Evolutionary conservation across 2,113 vertebrate species (phyloP), one percentile per base, ranked within the genome.

Genomic region (Perca flavescens): DNA sequence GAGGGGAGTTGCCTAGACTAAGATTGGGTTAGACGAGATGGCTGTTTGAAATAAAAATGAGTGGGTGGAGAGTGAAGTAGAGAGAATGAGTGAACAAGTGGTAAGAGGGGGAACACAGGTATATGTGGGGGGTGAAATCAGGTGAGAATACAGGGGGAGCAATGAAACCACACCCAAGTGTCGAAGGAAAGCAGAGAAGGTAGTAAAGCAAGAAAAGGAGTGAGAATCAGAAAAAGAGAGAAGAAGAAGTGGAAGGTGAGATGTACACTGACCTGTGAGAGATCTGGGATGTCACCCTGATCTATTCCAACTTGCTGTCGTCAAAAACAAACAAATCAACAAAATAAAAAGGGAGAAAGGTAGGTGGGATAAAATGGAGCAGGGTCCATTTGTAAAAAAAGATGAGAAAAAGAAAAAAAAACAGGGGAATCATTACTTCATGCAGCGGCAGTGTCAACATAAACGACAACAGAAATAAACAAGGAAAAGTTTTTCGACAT

Each of bases 241-340:
- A 56, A 81, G 64, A 60, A 90, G 91, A 63, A 94, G 93, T 92
- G 85, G 87, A 85, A 91, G 88, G 94, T 91, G 91, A 94, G 85
- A 94, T 87, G 92, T 87, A 96, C 93, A 99, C 97, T 98, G 95
- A 99, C 97, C 97, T 98, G 97, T 95, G 96, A 97, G 94, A 99
- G 96, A 96, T 97, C 95, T 88, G 97, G 97, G 96, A 99, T 98
- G 95, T 97, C 95, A 93, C 96, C 96, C 94, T 96, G 96, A 96
- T 98, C 97, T 95, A 99, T 97, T 96, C 98, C 97, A 96, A 98
- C 96, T 97, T 98, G 96, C 98, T 99, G 95, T 95, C 64, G 92
- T 97, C 95, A 94, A 90, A 96, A 93, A 94, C 86, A 86, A 86
- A 88, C 19, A 90, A 89, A 90, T 21, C 43, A 84, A 73, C 53